A percentile compares a stretch with the other conserved stretches of the same genome.
Conservation (phyloP, 2,797 vertebrate species). For the Buphagus erythrorhynchus region DNA sequence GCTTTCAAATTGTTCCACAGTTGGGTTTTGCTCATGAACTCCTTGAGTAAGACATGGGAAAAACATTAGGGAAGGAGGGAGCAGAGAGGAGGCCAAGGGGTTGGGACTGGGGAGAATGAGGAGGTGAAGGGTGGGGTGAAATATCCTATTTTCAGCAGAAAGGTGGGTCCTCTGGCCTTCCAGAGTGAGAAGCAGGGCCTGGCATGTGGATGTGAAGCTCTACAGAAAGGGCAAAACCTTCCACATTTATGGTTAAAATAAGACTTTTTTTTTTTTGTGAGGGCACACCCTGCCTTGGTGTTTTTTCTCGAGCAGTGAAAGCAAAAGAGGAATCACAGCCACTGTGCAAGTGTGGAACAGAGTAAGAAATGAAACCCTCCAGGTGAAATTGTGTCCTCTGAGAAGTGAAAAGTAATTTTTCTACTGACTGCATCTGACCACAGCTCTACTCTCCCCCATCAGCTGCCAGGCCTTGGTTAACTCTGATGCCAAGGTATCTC, state of each 20-base stretch:
- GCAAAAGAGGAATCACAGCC: not conserved
- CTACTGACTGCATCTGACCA: constrained; percentile 1
- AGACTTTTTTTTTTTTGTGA: too few relatives aligned
- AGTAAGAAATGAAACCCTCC: not conserved
- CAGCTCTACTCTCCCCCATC: not conserved
- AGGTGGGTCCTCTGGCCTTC: not conserved
- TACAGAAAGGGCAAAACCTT: not conserved
- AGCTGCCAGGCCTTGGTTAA: not conserved
- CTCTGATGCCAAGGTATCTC: not conserved
- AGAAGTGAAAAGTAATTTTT: constrained; percentile 49
- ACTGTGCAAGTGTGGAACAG: not conserved
- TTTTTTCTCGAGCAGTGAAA: not conserved
- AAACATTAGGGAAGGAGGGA: not conserved
- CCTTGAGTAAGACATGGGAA: not conserved
- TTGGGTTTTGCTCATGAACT: not conserved
- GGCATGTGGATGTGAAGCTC: not conserved
- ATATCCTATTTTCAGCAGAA: not conserved
- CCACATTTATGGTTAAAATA: not conserved
- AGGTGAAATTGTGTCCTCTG: constrained; percentile 34
- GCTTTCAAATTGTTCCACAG: constrained; percentile 19
- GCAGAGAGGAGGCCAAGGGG: not conserved
- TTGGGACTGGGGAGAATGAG: not conserved
- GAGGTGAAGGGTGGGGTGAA: not conserved
- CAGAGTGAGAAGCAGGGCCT: not conserved
- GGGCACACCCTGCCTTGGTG: not conserved